phyloP scores from a whole-genome alignment of 2,888 invertebrate species.

The Maniola hyperantus region DNA sequence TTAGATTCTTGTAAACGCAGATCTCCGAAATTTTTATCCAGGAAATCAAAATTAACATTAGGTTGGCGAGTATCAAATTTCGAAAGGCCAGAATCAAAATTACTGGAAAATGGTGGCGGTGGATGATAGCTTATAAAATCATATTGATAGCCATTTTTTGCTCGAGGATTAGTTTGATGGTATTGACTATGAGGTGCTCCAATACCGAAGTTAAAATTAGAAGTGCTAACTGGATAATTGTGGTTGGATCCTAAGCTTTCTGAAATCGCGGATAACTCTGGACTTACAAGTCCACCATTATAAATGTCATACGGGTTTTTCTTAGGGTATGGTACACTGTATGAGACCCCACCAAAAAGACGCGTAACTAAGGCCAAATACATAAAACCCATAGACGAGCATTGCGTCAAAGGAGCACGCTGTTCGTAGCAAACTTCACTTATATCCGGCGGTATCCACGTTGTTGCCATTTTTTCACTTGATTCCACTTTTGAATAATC shows the following conservation, averaged over 20 bases:
- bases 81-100: conserved; percentile 18
- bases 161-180: conserved; percentile 13
- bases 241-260: background rate
- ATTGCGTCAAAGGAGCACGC: conserved; percentile 79
- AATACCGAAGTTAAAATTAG: conserved; percentile 4
- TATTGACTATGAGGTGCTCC: background rate
- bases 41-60: conserved; percentile 32
- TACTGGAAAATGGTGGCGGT: conserved; percentile 3
- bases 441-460: conserved; percentile 83
- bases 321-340: conserved; percentile 45
- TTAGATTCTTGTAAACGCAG: conserved; percentile 53
- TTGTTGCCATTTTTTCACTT: conserved; percentile 37
- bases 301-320: conserved; percentile 11
- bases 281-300: background rate
- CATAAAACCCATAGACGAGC: conserved; percentile 81
- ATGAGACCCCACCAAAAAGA: conserved; percentile 81
- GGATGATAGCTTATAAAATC: conserved; percentile 15
- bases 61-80: conserved; percentile 28
- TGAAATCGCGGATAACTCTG: background rate
- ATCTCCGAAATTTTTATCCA: conserved; percentile 49
- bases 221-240: conserved; percentile 8
- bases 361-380: conserved; percentile 82
- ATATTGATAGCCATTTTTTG: conserved; percentile 10
- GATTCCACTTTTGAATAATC: background rate
- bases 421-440: conserved; percentile 77